These are phyloP conservation scores for Petrocephalus zakoni DNA, from an alignment of 2,113 vertebrate species.

Conservation along the genomic window DNA sequence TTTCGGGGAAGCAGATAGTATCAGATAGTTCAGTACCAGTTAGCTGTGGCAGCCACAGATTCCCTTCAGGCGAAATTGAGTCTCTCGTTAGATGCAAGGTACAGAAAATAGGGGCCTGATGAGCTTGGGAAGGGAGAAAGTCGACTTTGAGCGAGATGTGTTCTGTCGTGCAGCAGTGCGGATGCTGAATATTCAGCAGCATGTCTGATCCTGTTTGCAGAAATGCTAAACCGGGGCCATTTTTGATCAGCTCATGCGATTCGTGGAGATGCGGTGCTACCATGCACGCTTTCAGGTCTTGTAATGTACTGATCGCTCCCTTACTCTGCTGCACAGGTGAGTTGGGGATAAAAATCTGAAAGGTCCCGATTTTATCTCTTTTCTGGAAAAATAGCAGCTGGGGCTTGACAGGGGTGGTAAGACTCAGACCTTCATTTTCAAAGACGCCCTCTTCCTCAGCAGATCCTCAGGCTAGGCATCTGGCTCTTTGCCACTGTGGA, in stretches of 20 bases:
- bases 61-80: not conserved
- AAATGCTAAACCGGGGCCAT: not conserved
- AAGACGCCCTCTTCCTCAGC: not conserved
- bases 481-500: not conserved
- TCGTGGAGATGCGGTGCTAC: not conserved
- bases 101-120: not conserved
- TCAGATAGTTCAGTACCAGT: not conserved
- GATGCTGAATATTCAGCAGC: not conserved
- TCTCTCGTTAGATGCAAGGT: not conserved
- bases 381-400: not conserved
- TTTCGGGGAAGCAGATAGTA: no score
- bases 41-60: not conserved
- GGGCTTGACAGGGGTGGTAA: not conserved
- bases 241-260: not conserved
- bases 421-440: not conserved
- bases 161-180: no score
- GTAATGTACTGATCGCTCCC: not conserved
- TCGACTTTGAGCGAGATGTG: not conserved
- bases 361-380: not conserved
- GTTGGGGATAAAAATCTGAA: not conserved
- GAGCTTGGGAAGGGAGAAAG: not conserved
- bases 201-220: not conserved
- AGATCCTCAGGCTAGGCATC: not conserved
- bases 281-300: not conserved
- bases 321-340: not conserved